Percentiles rank a stretch among this genome's conserved stretches.
Conservation (phyloP, 2,113 vertebrate species). For the Anhinga anhinga region DNA sequence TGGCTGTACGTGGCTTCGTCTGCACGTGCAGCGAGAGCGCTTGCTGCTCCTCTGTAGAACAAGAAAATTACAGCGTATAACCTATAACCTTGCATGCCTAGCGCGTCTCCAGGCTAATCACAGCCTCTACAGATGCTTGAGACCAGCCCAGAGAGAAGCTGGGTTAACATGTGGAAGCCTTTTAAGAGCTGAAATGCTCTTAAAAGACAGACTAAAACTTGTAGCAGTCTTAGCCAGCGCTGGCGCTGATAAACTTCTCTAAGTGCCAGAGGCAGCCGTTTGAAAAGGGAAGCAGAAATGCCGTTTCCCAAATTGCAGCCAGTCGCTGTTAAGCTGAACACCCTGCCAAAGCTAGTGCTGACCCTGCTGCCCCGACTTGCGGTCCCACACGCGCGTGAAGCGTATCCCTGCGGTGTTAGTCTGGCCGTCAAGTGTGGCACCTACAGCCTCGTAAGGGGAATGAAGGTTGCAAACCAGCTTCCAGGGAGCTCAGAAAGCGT, state of each 20-base stretch:
- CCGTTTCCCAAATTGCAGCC: neutral
- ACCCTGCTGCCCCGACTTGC: neutral
- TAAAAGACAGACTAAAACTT: neutral
- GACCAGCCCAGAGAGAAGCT: neutral
- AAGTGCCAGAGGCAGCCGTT: neutral
- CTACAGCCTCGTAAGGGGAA: neutral
- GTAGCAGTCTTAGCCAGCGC: neutral
- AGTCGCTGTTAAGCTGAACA: neutral
- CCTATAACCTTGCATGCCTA: neutral
- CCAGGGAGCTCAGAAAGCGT: neutral
- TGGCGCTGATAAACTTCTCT: neutral
- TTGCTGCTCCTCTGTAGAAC: neutral
- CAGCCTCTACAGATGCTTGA: neutral
- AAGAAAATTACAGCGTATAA: neutral
- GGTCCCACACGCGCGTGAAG: accelerated
- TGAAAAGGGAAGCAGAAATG: neutral
- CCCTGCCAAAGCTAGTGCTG: neutral
- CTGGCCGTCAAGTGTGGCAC: too few relatives aligned
- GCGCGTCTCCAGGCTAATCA: neutral
- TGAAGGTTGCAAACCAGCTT: neutral
- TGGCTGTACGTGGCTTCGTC: accelerated
- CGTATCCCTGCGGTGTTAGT: accelerated
- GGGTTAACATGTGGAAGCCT: neutral
- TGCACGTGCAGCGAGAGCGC: neutral
- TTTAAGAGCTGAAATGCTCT: neutral